Percentiles rank a stretch among this genome's conserved stretches.
Conservation (phyloP, 2,888 invertebrate species). For the Acanthosepion esculentum region DNA sequence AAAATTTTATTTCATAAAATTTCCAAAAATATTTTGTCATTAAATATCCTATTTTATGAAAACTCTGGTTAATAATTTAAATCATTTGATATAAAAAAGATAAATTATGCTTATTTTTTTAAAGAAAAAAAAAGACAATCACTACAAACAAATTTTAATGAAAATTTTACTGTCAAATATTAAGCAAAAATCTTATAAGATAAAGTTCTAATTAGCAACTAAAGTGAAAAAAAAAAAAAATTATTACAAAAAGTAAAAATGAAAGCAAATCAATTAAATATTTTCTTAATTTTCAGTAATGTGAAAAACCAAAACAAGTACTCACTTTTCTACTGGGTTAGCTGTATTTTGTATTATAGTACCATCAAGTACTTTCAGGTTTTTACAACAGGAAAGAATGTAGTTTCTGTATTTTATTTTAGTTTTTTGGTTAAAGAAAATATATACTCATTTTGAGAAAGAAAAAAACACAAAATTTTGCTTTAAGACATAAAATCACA, state of each 20-base stretch:
- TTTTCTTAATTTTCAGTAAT: not conserved
- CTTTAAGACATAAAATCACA: not conserved
- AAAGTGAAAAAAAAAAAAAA: not conserved
- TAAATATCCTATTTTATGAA: no score
- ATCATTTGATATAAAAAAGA: no score
- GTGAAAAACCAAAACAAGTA: not conserved
- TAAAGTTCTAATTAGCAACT: no score
- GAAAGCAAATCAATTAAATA: not conserved
- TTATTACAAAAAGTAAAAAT: not conserved
- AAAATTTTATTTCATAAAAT: no score
- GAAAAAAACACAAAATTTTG: not conserved
- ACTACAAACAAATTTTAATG: no score
- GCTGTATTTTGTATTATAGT: not conserved
- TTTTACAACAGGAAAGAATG: not conserved
- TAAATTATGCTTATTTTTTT: no score
- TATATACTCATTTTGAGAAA: not conserved
- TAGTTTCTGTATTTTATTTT: not conserved
- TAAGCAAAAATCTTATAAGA: no score
- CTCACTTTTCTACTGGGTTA: not conserved
- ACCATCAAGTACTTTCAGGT: not conserved
- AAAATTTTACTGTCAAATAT: no score
- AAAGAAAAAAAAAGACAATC: no score
- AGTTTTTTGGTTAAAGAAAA: not conserved
- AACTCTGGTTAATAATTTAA: no score
- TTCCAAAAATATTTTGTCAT: no score